Percentiles rank a stretch among this genome's conserved stretches.
Evolutionary conservation across 2,888 invertebrate genomes (phyloP).

Genomic region (Cyclophora punctaria): DNA sequence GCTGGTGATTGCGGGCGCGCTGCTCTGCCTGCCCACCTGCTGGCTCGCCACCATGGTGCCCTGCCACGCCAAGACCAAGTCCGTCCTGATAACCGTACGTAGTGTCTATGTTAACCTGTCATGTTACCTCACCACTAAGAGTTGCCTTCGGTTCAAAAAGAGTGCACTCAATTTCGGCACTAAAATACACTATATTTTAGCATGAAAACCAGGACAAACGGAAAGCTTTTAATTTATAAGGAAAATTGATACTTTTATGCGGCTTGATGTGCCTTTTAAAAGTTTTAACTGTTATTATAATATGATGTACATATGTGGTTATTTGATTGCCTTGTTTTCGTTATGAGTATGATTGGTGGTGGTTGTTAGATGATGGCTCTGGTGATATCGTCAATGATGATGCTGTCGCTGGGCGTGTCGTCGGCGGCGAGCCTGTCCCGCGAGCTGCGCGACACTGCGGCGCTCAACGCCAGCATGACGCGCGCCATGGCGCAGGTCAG

Average conservation of each 20-base stretch:
- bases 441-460: slow-evolving; percentile 41
- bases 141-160: too few relatives aligned
- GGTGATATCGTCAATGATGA: slow-evolving; percentile 46
- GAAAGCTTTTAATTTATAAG: too few relatives aligned
- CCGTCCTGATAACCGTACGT: slow-evolving; percentile 44
- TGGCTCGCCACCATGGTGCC: slow-evolving; percentile 61
- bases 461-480: slow-evolving; percentile 53
- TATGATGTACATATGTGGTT: background rate
- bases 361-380: slow-evolving; percentile 43
- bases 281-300: too few relatives aligned
- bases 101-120: too few relatives aligned
- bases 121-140: too few relatives aligned
- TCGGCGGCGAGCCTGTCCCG: slow-evolving; percentile 42
- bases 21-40: slow-evolving; percentile 60
- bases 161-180: too few relatives aligned
- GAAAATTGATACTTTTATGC: too few relatives aligned
- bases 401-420: slow-evolving; percentile 47
- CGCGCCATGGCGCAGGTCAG: slow-evolving; percentile 43
- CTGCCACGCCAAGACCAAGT: slow-evolving; percentile 41
- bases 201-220: too few relatives aligned
- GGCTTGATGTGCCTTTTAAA: too few relatives aligned
- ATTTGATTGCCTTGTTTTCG: background rate
- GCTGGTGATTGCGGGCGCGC: slow-evolving; percentile 45
- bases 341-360: too few relatives aligned
- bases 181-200: too few relatives aligned